Evolutionary conservation across 2,797 vertebrate genomes (phyloP), one percentile per base, ranked within the genome.

Genomic region (Fringilla coelebs): DNA sequence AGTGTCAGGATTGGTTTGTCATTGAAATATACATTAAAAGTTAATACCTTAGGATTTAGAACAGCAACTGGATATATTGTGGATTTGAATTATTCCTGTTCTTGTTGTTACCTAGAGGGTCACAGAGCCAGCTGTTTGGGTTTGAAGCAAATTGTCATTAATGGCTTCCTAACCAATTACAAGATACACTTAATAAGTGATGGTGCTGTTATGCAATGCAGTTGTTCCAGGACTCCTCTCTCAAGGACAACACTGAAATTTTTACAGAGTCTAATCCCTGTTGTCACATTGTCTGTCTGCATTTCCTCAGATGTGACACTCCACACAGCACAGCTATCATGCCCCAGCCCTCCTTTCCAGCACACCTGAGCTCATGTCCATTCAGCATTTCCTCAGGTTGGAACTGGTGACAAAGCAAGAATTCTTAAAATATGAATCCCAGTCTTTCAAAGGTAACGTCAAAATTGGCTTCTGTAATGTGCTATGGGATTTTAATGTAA

Each of bases 331-430:
- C 52, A 45, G 38, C 24, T 29, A 22, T 18, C 20, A 25, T 28
- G 40, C 38, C 70, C 38, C 51, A 70, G 2, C 18, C 32, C 11
- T 84, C 62, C 71, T 63, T 60, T 22, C 48, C 58, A 72, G 6
- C 55, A 43, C 32, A 52, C 25, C 26, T 63, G n/a, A 84, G 18
- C 67, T 70, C 11, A 0, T 4, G 13, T 6, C 29, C 3, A 0
- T 11, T 51, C 25, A 16, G 7, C 32, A 31, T 65, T 80, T 65
- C 45, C 61, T 80, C 38, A 19, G 38, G 20, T 48, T 79, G 40
- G 65, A 67, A 29, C 18, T 38, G 46, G 34, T 9, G 9, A 12
- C 52, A 71, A 72, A 82, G 10, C 17, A 70, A 63, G 7, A 25
- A 41, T 67, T 71, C 36, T 20, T 21, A 67, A 80, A 81, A 65